Percentiles rank a stretch among this genome's conserved stretches.
These are phyloP conservation scores for Meteorus cinctellus DNA, from an alignment of 2,888 invertebrate genomes.

Conservation along the genomic window DNA sequence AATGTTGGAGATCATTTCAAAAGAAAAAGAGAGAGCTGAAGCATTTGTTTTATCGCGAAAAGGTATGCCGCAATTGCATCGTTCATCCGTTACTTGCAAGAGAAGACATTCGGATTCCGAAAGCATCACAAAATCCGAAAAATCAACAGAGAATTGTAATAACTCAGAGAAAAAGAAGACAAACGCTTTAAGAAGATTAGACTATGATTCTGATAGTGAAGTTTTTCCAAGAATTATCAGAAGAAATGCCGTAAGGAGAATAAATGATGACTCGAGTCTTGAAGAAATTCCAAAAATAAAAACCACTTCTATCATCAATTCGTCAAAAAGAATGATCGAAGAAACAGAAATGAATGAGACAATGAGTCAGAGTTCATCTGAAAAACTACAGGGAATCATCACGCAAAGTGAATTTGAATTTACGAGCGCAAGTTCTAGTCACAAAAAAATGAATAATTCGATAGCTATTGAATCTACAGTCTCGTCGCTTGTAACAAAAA, in stretches of 20 bases:
- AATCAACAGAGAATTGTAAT: not conserved
- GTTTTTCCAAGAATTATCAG: conserved; percentile 28
- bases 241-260: not conserved
- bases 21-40: conserved; percentile 7
- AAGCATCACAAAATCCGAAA: conserved; percentile 8
- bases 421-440: conserved; percentile 27
- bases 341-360: not conserved
- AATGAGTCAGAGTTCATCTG: not conserved
- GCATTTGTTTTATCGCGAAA: conserved; percentile 7
- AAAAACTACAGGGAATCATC: not conserved
- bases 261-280: conserved; percentile 28
- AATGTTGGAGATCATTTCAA: conserved; percentile 46
- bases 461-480: not conserved
- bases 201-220: conserved; percentile 41
- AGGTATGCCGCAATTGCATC: not conserved
- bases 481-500: conserved; percentile 6
- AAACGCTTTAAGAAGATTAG: conserved; percentile 6
- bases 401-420: conserved; percentile 34
- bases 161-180: not conserved
- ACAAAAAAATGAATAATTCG: conserved; percentile 21
- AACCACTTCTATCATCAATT: not conserved
- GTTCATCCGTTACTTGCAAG: conserved; percentile 22
- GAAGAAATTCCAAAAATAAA: conserved; percentile 27
- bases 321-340: not conserved
- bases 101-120: conserved; percentile 42